A percentile compares a stretch with the other conserved stretches of the same genome.
phyloP scores from a whole-genome alignment of 2,113 vertebrate species.

The Notothenia coriiceps region DNA sequence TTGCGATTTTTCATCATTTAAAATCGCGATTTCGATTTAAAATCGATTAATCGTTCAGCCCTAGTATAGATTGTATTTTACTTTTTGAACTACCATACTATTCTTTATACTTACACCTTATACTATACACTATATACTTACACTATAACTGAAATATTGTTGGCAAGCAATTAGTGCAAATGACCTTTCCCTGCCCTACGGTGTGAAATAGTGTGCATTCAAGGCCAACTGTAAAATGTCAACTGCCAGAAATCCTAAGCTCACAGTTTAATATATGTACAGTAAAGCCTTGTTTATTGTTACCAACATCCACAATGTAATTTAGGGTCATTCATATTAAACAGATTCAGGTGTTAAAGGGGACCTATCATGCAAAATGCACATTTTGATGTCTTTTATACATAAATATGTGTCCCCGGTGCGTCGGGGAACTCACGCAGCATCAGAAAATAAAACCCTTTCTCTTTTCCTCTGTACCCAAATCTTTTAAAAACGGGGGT shows the following conservation, averaged over 20 bases:
- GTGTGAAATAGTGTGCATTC: too few relatives aligned
- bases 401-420: too few relatives aligned
- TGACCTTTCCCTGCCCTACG: not conserved
- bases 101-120: too few relatives aligned
- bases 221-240: constrained; percentile 13
- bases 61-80: not conserved
- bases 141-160: not conserved
- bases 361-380: too few relatives aligned
- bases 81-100: not conserved
- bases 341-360: not conserved
- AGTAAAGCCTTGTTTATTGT: constrained; percentile 5
- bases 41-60: too few relatives aligned
- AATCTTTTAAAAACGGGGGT: too few relatives aligned
- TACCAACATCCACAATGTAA: not conserved
- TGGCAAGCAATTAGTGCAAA: constrained; percentile 8
- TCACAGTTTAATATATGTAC: not conserved
- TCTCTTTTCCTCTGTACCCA: too few relatives aligned
- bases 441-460: too few relatives aligned
- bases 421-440: too few relatives aligned
- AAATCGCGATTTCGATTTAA: too few relatives aligned
- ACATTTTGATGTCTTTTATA: too few relatives aligned
- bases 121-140: not conserved
- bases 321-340: constrained; percentile 7
- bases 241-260: constrained; percentile 14
- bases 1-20: too few relatives aligned